Evolutionary conservation across 1,140 invertebrate genomes (phyloP), one percentile per base, ranked within the genome.

Genomic region (Apocrypta bakeri): DNA sequence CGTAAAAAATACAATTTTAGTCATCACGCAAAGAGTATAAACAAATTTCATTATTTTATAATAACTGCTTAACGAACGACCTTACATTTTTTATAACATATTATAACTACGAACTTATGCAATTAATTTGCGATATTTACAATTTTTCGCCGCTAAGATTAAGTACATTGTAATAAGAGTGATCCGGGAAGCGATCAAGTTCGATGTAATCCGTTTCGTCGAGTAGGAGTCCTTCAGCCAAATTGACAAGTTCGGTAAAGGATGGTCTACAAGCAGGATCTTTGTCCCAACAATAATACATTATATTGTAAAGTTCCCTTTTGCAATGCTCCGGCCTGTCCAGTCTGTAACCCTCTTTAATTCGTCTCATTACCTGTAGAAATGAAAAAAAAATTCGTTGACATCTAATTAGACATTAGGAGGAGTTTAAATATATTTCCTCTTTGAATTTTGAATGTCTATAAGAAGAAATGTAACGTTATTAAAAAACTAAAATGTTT

Each of bases 121-220:
- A 56, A 21, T 56, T 21, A n/a, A 56, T 56, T n/a, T 27, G 1
- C 12, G 76, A 79, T 81, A 56, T 87, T 92, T 93, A 96, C 83
- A 97, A 89, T 91, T 97, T 97, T 91, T 98, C 96, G 21, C 96
- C 96, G 87, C 96, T 97, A 56, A 97, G 93, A 93, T 94, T 96
- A 83, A 96, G 93, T 85, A 98, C 95, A 88, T 98, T 98, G 89
- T 98, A 98, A 91, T 98, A 98, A 6, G 96, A 97, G 90, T 98
- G 97, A 90, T 98, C 97, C 0, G 98, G 97, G 90, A 98, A 98
- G 80, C 96, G 93, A 87, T 98, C 97, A 24, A 98, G 92, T 89
- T 98, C 96, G 69, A 98, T 98, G 85, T 98, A 98, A 88, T 98
- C 97, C 79, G 96, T 97, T 90, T 98, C 97, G 31, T 96, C 96